Evolutionary conservation across 2,113 vertebrate genomes (phyloP), one percentile per base, ranked within the genome.

Genomic region (Cheilinus undulatus): DNA sequence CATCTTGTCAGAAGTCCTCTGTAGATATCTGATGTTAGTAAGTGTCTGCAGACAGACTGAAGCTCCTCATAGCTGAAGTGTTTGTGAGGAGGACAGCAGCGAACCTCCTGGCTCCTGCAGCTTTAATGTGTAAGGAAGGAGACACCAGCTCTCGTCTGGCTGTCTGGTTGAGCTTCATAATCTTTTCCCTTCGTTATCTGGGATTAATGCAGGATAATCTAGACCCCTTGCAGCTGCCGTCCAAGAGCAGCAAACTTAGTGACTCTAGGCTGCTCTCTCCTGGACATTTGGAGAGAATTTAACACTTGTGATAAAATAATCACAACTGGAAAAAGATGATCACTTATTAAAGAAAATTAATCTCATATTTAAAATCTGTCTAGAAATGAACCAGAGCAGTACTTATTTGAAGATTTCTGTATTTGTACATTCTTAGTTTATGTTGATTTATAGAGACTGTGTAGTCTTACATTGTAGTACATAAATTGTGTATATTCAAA

Each of bases 111-210:
- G 54, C 59, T 70, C 42, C n/a, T 0, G 0, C 5, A 17, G 82
- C n/a, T 49, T 58, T 73, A 73, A 73, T 68, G 68, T 73, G 69
- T 53, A 2, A 22, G n/a, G n/a, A 82, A 77, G 12, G 14, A 73
- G 61, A 64, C 46, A 13, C 9, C 26, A 13, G 11, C 32, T 38
- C 40, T 14, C 12, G 20, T 22, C 45, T 6, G 58, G 38, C 57
- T 30, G 62, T 59, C 50, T 46, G 17, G 7, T 24, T 11, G 9
- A 32, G 9, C 43, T 62, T 68, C 82, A 72, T 62, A 86, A 63
- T 81, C 67, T 74, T 53, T 66, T 76, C 19, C 49, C 73, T 76
- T 73, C 30, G 22, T 78, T 66, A 68, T 69, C 63, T 23, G 3
- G 58, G 53, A 57, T 78, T 78, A 61, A 54, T 72, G 57, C 56